Percentiles rank a stretch among this genome's conserved stretches.
These are phyloP conservation scores for Drosophila parabipectinata DNA, from an alignment of 1,140 invertebrate genomes.

Conservation along the genomic window DNA sequence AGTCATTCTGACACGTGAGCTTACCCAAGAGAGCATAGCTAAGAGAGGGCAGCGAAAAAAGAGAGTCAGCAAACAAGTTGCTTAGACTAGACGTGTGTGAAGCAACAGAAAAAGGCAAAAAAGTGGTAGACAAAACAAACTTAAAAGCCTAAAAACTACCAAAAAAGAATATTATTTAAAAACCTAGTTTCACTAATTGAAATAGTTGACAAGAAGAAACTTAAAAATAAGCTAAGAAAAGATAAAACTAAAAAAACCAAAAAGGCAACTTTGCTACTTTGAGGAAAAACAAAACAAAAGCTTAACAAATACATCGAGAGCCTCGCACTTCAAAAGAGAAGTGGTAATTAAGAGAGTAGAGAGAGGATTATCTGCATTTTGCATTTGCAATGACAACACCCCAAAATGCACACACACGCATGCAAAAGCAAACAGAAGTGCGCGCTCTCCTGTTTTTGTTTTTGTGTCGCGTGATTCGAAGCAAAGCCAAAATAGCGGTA, in stretches of 20 bases:
- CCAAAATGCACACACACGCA: slow-evolving; percentile 36
- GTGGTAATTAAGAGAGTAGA: not conserved
- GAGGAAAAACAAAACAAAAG: not conserved
- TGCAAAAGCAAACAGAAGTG: slow-evolving; percentile 29
- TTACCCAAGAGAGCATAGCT: slow-evolving; percentile 16
- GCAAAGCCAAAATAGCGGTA: slow-evolving; percentile 43
- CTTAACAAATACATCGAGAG: not conserved
- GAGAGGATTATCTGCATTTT: slow-evolving; percentile 10
- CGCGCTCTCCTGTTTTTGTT: slow-evolving; percentile 28
- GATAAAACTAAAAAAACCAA: not conserved
- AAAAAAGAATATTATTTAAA: not conserved
- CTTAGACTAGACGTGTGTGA: not conserved
- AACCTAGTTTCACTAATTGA: not conserved
- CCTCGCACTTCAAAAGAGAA: not conserved
- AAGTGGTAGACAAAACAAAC: not conserved
- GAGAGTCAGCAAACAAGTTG: slow-evolving; percentile 16
- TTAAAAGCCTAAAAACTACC: not conserved
- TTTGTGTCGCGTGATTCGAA: slow-evolving; percentile 44
- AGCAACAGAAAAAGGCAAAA: not conserved
- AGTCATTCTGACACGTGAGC: slow-evolving; percentile 47
- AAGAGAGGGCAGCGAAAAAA: not conserved
- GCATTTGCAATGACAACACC: slow-evolving; percentile 53
- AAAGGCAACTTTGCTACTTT: not conserved
- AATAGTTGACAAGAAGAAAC: too few species aligned
- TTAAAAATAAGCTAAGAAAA: too few species aligned